Base-by-base conservation (phyloP, 2,888 invertebrate species). In the Congeria kusceri region DNA sequence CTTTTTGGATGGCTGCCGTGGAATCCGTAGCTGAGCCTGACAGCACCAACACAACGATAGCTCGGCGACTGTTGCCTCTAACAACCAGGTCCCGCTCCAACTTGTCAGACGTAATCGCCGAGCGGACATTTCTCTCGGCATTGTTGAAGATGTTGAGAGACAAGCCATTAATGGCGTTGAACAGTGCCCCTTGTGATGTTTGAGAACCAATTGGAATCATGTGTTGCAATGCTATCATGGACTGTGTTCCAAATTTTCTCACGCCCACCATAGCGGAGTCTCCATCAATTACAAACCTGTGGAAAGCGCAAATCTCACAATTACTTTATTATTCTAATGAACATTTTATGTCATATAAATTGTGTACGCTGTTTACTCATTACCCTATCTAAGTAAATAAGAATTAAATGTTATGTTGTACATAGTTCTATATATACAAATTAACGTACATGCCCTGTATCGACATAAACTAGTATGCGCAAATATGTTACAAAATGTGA, bases 221-320 rank as follows among this genome's bases (percentile, higher is more conserved):
- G n/a, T 44, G 13, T 23, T 29, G 53, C 4, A n/a, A n/a, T 4
- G 53, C 32, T 13, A 13, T 27, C 1, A 69, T 11, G 1, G 53
- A 49, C 13, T 47, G 20, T 5, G 13, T 9, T 3, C 78, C 78
- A 65, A 69, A 73, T 27, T 72, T 64, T 25, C 65, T 27, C 9
- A 78, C 20, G 3, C 69, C 68, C 23, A 65, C 69, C 23, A 32
- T 9, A 0, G 68, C 64, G 20, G 32, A 13, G 11, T 13, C 27
- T 9, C 15, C n/a, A 9, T 65, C 53, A 7, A 73, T 68, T 18
- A 27, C 56, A 47, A 78, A 78, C 57, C 78, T 78, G 64, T 0
- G 25, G 0, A 57, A 46, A 20, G 2, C 18, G n/a, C n/a, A n/a
- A n/a, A n/a, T n/a, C n/a, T n/a, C n/a, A n/a, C n/a, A n/a, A n/a